These are phyloP conservation scores for Umimayanthus chanpuru DNA, from an alignment of 92 coral and sea anemone genomes.

Conservation along the genomic window DNA sequence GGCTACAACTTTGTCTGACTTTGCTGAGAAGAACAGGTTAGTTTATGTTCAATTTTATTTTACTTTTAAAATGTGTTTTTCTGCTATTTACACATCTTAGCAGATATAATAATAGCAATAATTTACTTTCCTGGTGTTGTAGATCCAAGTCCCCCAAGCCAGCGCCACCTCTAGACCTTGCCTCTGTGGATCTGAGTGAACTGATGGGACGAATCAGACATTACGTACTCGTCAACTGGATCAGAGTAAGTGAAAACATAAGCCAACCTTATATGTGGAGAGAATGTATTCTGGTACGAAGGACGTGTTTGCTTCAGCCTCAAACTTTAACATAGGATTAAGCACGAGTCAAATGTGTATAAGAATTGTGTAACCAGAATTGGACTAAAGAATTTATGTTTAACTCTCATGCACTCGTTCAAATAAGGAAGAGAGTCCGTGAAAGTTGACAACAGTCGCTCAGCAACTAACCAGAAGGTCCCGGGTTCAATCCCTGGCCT, in stretches of 20 bases:
- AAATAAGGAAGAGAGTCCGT: too few relatives aligned
- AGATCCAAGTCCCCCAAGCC: conserved; percentile 50
- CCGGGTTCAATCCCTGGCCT: too few relatives aligned
- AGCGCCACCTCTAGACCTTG: conserved; percentile 68
- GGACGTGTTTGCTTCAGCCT: neutral
- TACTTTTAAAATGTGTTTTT: too few relatives aligned
- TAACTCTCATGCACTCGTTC: too few relatives aligned
- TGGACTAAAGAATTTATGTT: too few relatives aligned
- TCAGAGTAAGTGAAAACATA: conserved; percentile 72
- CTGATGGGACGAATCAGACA: conserved; percentile 91
- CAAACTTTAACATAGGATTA: neutral
- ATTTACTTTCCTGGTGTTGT: neutral
- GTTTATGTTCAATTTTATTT: neutral
- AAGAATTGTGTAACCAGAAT: too few relatives aligned
- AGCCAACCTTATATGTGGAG: neutral
- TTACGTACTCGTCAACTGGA: conserved; percentile 92
- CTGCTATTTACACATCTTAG: too few relatives aligned
- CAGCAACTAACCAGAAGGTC: neutral
- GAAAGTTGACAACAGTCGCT: too few relatives aligned
- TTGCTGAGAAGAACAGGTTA: conserved; percentile 66
- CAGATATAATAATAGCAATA: neutral
- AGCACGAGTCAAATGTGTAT: too few relatives aligned
- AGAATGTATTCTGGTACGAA: too few relatives aligned
- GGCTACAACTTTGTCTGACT: conserved; percentile 62
- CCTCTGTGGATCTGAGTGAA: conserved; percentile 76